phyloP scores from a whole-genome alignment of 2,888 invertebrate species.

The Cenopis cana region DNA sequence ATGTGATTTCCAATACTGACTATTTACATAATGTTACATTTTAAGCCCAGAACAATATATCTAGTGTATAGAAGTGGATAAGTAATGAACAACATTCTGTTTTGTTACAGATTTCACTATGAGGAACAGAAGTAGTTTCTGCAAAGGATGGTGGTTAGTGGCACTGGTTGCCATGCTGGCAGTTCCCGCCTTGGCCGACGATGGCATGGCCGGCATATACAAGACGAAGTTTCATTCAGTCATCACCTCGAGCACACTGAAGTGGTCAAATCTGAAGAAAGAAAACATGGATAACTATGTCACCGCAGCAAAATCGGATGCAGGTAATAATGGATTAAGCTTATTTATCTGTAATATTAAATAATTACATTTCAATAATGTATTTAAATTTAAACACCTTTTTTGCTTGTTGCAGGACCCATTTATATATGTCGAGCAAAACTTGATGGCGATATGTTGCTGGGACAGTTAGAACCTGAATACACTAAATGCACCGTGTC shows the following conservation, averaged over 20 bases:
- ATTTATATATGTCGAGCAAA: conserved; percentile 91
- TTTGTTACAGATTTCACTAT: conserved; percentile 54
- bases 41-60: not conserved
- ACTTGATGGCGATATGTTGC: conserved; percentile 89
- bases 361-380: not conserved
- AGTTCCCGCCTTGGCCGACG: conserved; percentile 65
- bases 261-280: conserved; percentile 87
- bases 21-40: not conserved
- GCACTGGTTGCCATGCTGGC: conserved; percentile 69
- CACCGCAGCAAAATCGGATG: conserved; percentile 82
- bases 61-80: not conserved
- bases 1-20: not conserved
- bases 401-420: conserved; percentile 63
- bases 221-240: conserved; percentile 86
- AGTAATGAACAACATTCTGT: conserved; percentile 11
- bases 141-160: conserved; percentile 73
- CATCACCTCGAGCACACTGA: conserved; percentile 91
- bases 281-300: conserved; percentile 86
- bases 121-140: conserved; percentile 75
- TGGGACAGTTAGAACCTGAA: conserved; percentile 88
- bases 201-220: conserved; percentile 72
- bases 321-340: conserved; percentile 59
- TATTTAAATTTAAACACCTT: not conserved
- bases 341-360: too few relatives aligned
- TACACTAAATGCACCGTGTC: conserved; percentile 87